These are phyloP conservation scores for Hypotaenidia philippensis DNA, from an alignment of 2,797 vertebrate species.

Conservation along the genomic window DNA sequence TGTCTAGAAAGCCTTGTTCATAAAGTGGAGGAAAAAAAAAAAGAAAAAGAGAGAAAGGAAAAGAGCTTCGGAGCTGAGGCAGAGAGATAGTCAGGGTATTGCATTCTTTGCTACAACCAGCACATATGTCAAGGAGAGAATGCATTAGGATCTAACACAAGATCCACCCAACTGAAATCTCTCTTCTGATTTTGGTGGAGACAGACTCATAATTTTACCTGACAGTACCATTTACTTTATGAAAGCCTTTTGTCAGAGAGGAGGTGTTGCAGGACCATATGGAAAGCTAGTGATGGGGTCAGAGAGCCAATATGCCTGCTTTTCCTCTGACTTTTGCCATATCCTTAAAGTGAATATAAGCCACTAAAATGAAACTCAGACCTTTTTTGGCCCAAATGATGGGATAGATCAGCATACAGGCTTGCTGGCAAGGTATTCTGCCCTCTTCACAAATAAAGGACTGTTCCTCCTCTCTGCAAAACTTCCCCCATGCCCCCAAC, in stretches of 20 bases:
- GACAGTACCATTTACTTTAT: not conserved
- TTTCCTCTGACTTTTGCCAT: not conserved
- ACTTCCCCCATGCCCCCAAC: no score
- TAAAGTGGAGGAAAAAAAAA: not conserved
- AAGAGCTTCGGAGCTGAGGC: not conserved
- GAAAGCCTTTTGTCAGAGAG: not conserved
- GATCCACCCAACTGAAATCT: not conserved
- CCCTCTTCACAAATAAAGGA: not conserved
- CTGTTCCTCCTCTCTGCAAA: not conserved
- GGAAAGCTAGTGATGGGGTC: not conserved
- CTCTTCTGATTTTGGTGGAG: not conserved
- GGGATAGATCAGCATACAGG: fast-evolving
- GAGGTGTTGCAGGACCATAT: not conserved
- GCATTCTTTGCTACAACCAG: not conserved
- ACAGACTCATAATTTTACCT: not conserved
- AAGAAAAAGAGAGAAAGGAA: not conserved
- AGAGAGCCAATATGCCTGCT: not conserved
- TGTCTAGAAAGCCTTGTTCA: not conserved
- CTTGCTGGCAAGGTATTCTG: not conserved
- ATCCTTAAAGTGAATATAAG: not conserved
- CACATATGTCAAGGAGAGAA: fast-evolving
- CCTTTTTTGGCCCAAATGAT: not conserved
- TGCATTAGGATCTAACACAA: not conserved
- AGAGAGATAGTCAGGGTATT: not conserved
- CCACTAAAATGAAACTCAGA: not conserved